Evolutionary conservation across 1,140 invertebrate genomes (phyloP), one percentile per base, ranked within the genome.

Genomic region (Philotrypesis tridentata): DNA sequence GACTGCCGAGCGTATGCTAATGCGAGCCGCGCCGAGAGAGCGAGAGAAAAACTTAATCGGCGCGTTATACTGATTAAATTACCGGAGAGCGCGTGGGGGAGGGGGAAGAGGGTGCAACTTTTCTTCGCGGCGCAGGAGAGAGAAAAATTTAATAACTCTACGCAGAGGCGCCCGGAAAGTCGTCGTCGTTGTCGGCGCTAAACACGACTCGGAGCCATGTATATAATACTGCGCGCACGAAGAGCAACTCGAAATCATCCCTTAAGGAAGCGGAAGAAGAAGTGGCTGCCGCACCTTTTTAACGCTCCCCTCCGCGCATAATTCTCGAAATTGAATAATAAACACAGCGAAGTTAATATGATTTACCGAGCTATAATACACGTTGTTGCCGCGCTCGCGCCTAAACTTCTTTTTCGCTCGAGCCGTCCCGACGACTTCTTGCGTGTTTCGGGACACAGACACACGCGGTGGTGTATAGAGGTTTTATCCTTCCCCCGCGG

Each of bases 271-370:
- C 23, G 25, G 9, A n/a, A 37, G 31, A 71, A 37, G 67, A 37
- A 31, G n/a, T 2, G 23, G 23, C 27, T 67, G 29, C 25, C 25
- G 12, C 1, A 7, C 12, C 68, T 21, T 73, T 55, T 73, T 17
- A 68, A 25, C 48, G 21, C 27, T 33, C 43, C 37, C 33, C 14
- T n/a, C n/a, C n/a, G n/a, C n/a, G n/a, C 21, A 33, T 74, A 67
- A 74, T 67, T 67, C 72, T 60, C 23, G 25, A 75, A 81, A 81
- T 81, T 81, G 72, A 81, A 81, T 81, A 81, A 81, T 81, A 81
- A 81, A 81, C 79, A 72, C 72, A 76, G 61, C 40, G 72, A 76
- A 63, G 70, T 81, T 81, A 76, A 81, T 63, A 75, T 68, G 79
- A 81, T 81, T 81, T 70, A 81, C 40, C 61, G 72, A 70, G 55